Percentiles rank a stretch among this genome's conserved stretches.
phyloP scores from a whole-genome alignment of 2,888 invertebrate genomes.

The Notodonta ziczac region DNA sequence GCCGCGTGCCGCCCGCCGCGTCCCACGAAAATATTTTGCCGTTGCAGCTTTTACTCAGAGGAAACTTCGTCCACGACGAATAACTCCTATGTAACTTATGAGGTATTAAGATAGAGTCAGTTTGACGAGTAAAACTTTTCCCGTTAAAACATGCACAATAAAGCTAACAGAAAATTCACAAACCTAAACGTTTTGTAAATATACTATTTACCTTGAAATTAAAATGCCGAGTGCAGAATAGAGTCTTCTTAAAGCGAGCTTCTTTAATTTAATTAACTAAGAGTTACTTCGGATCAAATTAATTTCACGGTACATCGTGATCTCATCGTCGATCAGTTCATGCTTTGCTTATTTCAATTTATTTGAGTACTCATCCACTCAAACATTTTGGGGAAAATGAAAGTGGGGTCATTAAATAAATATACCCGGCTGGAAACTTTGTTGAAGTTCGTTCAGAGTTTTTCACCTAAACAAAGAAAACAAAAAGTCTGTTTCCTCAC shows the following conservation, averaged over 20 bases:
- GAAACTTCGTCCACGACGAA: constrained; percentile 27
- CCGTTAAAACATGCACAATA: background rate
- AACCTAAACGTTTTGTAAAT: background rate
- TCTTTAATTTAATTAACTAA: background rate
- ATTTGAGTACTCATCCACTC: constrained; percentile 23
- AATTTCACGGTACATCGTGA: constrained; percentile 13
- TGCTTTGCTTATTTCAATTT: constrained; percentile 25
- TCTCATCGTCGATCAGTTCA: constrained; percentile 5
- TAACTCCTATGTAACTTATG: constrained; percentile 8
- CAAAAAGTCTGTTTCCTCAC: constrained; percentile 41
- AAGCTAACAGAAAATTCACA: background rate
- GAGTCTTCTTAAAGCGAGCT: background rate
- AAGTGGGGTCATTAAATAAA: constrained; percentile 60
- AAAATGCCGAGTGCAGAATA: too few relatives aligned
- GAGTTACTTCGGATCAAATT: background rate
- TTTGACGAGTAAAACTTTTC: background rate
- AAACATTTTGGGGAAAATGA: constrained; percentile 23
- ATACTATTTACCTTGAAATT: too few relatives aligned
- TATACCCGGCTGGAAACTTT: constrained; percentile 51
- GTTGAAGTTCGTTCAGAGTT: constrained; percentile 45
- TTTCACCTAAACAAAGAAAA: constrained; percentile 47
- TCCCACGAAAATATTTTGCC: constrained; percentile 49
- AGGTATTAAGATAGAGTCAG: constrained; percentile 1
- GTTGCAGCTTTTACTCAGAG: constrained; percentile 44
- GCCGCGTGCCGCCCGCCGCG: constrained; percentile 13